Conservation (phyloP, 2,797 vertebrate species). For the Tarsius wallacei region DNA sequence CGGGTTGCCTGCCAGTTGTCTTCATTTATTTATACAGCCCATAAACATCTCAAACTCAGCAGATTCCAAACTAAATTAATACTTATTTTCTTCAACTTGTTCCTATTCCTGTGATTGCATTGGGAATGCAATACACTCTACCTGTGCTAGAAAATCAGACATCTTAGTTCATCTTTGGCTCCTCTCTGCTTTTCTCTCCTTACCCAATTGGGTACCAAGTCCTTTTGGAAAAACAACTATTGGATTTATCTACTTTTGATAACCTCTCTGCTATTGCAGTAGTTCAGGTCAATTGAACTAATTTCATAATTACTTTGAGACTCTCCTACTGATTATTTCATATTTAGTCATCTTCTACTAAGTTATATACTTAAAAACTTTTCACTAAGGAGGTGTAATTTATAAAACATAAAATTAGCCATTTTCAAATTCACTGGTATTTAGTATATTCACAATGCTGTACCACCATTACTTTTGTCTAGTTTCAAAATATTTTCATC, state of each 20-base stretch:
- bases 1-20: not conserved
- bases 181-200: not conserved
- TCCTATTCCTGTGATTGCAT: not conserved
- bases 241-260: not conserved
- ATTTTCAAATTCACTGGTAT: constrained; percentile 15
- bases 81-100: not conserved
- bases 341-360: constrained; percentile 24
- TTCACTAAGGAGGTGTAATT: not conserved
- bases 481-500: constrained; percentile 29
- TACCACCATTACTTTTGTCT: not conserved
- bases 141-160: not conserved
- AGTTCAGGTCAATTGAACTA: constrained; percentile 2
- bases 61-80: not conserved
- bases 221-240: constrained; percentile 29
- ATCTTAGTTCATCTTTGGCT: not conserved
- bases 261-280: not conserved
- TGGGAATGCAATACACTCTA: not conserved
- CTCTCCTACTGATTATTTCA: not conserved
- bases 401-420: not conserved
- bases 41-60: not conserved
- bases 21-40: not conserved
- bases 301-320: constrained; percentile 12
- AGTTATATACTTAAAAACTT: not conserved
- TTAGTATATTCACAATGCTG: not conserved
- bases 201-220: not conserved